Base-by-base conservation (phyloP, 92 coral and sea anemone genomes). In the Palythoa heliodiscus region DNA sequence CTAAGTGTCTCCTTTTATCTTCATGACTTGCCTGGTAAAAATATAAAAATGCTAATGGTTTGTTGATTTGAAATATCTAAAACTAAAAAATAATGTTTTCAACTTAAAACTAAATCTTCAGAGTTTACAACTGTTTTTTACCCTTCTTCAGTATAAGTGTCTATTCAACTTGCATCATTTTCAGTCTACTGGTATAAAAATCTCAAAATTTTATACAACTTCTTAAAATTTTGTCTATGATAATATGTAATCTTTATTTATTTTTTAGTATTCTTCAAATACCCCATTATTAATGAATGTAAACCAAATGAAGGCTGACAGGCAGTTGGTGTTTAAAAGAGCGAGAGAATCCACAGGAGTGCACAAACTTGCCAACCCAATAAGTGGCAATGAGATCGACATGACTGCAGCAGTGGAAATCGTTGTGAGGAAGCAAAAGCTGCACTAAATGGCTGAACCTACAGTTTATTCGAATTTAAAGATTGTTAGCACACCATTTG, bases 401-500 rank as follows among this genome's bases (percentile, higher is more conserved):
- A 70, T 83, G 87, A 13, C 52, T 53, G 78, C 53, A 50, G 70
- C 79, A 8, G 79, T 70, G 48, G 89, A 78, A 58, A 19, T 86
- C 3, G 78, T 86, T 68, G 78, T 53, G 0, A 68, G 89, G 67
- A 86, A 86, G 52, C 89, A 86, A 70, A 77, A 79, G 76, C 89
- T 86, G 85, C 89, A 86, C 73, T 58, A 69, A 70, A 63, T 86
- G 50, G 57, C 85, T 52, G 38, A 24, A 25, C 78, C 79, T 77
- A 68, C 23, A 38, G 11, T 78, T 17, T 52, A 52, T 2, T 70
- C 78, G 0, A 86, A 76, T 57, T 47, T 86, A 50, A 86, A 86
- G 83, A 78, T 86, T 78, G 89, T 78, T 78, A 80, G 89, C 64
- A 86, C 85, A 86, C 85, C 85, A 77, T 86, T 86, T 78, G 89